Percentiles rank a stretch among this genome's conserved stretches.
phyloP scores from a whole-genome alignment of 1,140 invertebrate species.

The Paraescarpia echinospica region DNA sequence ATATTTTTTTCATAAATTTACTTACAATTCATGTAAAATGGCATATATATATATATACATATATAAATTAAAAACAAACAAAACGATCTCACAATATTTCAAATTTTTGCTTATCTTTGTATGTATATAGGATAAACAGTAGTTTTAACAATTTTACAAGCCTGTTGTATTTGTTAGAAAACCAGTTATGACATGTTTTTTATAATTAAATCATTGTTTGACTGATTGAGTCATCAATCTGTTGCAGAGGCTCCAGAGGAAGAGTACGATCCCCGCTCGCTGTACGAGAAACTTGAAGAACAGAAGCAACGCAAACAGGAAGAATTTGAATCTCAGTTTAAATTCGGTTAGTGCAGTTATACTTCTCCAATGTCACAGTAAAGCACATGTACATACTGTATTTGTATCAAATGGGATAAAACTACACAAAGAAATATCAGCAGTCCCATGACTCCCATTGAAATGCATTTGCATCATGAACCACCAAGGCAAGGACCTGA shows the following conservation, averaged over 20 bases:
- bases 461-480: background rate
- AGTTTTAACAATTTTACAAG: no score
- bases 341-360: slow-evolving; percentile 73
- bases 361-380: background rate
- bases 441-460: background rate
- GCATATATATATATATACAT: background rate
- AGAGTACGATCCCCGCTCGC: slow-evolving; percentile 71
- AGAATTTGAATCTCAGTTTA: slow-evolving; percentile 92
- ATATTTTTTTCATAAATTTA: background rate
- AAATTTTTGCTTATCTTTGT: no score
- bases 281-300: slow-evolving; percentile 87
- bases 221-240: background rate
- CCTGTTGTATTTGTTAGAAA: no score
- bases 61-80: no score
- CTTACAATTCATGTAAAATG: background rate
- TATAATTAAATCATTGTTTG: background rate
- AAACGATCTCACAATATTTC: no score
- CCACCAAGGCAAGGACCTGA: background rate
- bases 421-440: background rate
- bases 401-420: background rate
- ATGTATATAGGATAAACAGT: no score
- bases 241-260: slow-evolving; percentile 81
- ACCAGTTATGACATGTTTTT: background rate
- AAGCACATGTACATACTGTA: background rate
- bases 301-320: slow-evolving; percentile 86